phyloP scores from a whole-genome alignment of 2,888 invertebrate genomes.

The Physocephala rufipes region DNA sequence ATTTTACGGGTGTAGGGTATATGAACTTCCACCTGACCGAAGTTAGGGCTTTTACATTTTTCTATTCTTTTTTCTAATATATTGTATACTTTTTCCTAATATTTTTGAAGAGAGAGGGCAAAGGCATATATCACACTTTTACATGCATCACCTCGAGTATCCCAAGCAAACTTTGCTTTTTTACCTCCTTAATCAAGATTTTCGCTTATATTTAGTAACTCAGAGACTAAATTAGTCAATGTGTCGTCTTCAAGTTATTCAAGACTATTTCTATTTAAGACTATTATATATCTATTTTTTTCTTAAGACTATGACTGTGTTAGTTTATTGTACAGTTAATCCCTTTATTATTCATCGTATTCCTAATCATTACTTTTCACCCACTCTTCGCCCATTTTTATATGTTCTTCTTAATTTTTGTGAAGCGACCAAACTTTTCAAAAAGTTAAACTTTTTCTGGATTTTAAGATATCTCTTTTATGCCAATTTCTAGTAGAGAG shows the following conservation, averaged over 20 bases:
- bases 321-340: background rate
- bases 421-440: too few species aligned
- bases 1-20: too few species aligned
- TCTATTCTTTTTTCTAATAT: too few species aligned
- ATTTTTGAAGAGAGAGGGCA: too few species aligned
- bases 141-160: background rate
- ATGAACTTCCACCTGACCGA: too few species aligned
- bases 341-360: constrained; percentile 22
- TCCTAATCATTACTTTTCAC: background rate
- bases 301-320: too few species aligned
- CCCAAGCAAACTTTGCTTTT: constrained; percentile 16
- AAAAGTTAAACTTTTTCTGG: background rate
- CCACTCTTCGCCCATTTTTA: background rate
- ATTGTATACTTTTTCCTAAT: too few species aligned
- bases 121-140: too few species aligned
- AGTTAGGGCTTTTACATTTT: too few species aligned
- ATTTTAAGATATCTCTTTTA: constrained; percentile 17
- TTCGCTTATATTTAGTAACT: constrained; percentile 29
- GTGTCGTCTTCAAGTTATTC: background rate
- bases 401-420: background rate
- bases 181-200: constrained; percentile 22
- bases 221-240: constrained; percentile 20
- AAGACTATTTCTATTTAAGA: too few species aligned
- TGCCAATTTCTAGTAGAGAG: constrained; percentile 8
- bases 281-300: too few species aligned